A percentile compares a stretch with the other conserved stretches of the same genome.
Evolutionary conservation across 2,888 invertebrate genomes (phyloP).

Genomic region (Ariolimax columbianus): DNA sequence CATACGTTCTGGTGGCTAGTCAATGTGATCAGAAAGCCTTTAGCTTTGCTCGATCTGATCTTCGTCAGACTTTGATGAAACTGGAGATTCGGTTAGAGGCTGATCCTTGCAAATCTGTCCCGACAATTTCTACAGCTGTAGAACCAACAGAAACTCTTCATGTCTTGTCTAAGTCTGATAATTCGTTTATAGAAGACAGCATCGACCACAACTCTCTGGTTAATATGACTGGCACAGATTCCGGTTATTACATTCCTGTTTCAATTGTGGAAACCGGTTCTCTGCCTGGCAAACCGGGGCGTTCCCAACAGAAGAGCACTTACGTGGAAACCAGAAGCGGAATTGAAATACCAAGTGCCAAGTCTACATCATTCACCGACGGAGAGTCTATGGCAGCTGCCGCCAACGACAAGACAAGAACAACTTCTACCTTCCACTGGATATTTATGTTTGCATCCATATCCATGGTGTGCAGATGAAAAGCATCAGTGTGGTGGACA

Average conservation of each 20-base stretch:
- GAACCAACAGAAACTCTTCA: neutral
- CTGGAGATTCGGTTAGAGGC: conserved; percentile 58
- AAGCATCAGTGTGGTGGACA: too few relatives aligned
- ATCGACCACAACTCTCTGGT: neutral
- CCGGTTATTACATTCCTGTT: conserved; percentile 13
- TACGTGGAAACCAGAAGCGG: neutral
- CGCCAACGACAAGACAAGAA: neutral
- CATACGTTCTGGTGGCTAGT: conserved; percentile 61
- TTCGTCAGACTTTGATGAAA: conserved; percentile 58
- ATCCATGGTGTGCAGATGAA: neutral
- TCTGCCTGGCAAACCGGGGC: neutral
- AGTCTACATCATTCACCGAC: conserved; percentile 24
- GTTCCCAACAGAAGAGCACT: neutral
- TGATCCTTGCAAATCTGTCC: conserved; percentile 59
- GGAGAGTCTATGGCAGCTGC: neutral
- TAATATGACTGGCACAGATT: neutral
- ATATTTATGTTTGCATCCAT: too few relatives aligned
- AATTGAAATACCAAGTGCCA: neutral
- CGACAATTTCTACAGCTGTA: conserved; percentile 33
- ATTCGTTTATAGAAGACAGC: conserved; percentile 5
- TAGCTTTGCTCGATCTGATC: conserved; percentile 60
- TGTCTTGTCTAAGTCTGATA: neutral
- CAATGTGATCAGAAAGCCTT: conserved; percentile 67
- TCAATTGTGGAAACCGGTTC: conserved; percentile 23
- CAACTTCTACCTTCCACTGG: neutral